Base-by-base conservation (phyloP, 2,797 vertebrate genomes). In the Odontamblyopus rebecca region DNA sequence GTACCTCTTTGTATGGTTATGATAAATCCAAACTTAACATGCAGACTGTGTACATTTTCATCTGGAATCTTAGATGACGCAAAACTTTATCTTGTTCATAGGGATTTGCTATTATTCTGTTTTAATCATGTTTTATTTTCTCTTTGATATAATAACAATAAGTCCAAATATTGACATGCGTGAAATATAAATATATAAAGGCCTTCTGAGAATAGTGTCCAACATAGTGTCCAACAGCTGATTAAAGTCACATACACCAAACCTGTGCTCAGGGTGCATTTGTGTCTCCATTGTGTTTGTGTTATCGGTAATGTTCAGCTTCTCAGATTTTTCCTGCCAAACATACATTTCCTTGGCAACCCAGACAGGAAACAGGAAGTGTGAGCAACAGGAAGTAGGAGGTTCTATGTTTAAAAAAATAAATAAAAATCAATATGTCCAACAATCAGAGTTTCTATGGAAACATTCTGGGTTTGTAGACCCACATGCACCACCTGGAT, bases 351-450 rank as follows among this genome's bases (percentile, higher is more conserved):
- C 86, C 79, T 85, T 83, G 81, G 83, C 79, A 88, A 88, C 87
- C 9, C 68, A 82, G 81, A 83, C 84, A n/a, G 86, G 90, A 91
- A 89, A 82, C 83, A 89, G 91, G 90, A 91, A 92, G 80, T 70
- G 71, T 76, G 80, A 85, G 81, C 85, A 76, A 78, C 69, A 72
- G 89, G 89, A 91, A 88, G 80, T 82, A 63, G 27, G 65, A 30
- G 50, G 73, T 80, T 84, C 75, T 79, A 79, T 86, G 89, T 82
- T 76, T 4, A 48, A 48, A 48, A 70, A 84, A 78, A 79, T 61
- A 68, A 68, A 65, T 70, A 30, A 61, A 53, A 73, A 63, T 81
- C 78, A 64, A 65, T 48, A 48, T 48, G 51, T 78, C 80, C 53
- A 74, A 65, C 69, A 74, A 68, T 70, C 75, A 63, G 50, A 23